Base-by-base conservation (phyloP, 2,113 vertebrate species). In the Maccullochella peelii region DNA sequence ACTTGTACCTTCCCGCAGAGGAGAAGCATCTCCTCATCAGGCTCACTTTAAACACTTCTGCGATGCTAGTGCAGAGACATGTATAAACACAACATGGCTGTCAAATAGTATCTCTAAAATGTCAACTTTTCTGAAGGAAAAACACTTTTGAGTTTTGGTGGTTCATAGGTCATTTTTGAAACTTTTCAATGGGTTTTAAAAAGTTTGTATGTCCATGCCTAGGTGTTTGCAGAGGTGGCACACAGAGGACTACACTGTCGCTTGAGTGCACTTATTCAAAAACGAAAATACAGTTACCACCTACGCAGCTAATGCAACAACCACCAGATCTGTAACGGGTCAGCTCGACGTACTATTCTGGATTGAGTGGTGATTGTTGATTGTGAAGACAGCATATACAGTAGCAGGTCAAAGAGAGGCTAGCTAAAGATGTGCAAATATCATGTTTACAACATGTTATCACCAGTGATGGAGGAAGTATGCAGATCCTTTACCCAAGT, bases 1-100 rank as follows among this genome's bases (percentile, higher is more conserved):
- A 90, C 89, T 90, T 72, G 70, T 79, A 54, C 84, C 59, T 73
- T 74, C 72, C 61, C 16, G 0, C 73, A 63, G 69, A 74, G 55
- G 52, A 82, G 79, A 69, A 80, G 80, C 70, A 25, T 52, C 77
- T 61, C 77, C 61, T 80, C 82, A 38, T 59, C 67, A 75, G 58
- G 54, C 72, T 82, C 85, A 55, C 71, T 67, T 57, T 38, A 50
- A 61, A 49, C 76, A 71, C 68, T 88, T 77, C 2, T 84, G 38
- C 15, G 23, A 54, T 63, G 62, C 79, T 50, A 6, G 44, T 68
- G 71, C 73, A 49, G 67, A 77, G 66, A 67, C 57, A 16, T 77
- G 20, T 30, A 75, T 58, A 52, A 85, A 81, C 52, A 73, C 52
- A 44, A n/a, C 47, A 58, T 33, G 67, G 49, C 54, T 79, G 52